Base-by-base conservation (phyloP, 1,140 invertebrate genomes). In the Neelides sp. region DNA sequence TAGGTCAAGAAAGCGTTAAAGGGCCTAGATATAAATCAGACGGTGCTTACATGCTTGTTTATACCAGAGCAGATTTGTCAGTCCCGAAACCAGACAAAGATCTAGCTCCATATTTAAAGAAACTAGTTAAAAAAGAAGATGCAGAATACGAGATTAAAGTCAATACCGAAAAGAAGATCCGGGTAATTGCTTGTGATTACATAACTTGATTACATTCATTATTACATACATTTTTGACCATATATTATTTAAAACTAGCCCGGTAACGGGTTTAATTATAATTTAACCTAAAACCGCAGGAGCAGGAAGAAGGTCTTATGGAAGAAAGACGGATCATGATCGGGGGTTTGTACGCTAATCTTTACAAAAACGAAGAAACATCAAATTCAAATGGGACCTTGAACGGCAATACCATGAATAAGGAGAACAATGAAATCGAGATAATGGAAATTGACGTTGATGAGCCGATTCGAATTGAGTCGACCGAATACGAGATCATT, bases 31-130 rank as follows among this genome's bases (percentile, higher is more conserved):
- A 40, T 23, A 44, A 66, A 13, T 72, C 72, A 4, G 72, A 68
- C 26, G 52, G 52, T n/a, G 54, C 59, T 0, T 58, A 59, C 36
- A 59, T 58, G 52, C 36, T 61, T 4, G 59, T 61, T 17, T 61
- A 61, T 26, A 58, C 59, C 1, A 13, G 43, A 17, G 46, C 78
- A 76, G 77, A 80, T 2, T 80, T 61, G 73, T 69, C 43, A 59
- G 39, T 34, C 46, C 50, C 1, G 27, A 35, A n/a, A 12, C 44
- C 52, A 10, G 52, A 57, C 28, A 62, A 55, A 41, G 56, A 62
- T 27, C 37, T 67, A 26, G 62, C 63, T 7, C 27, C 58, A 10
- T 61, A 60, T 22, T 51, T 69, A 7, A 51, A 62, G 19, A 57
- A 64, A 13, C 61, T 63, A 54, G 63, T 74, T 1, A 53, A 61